phyloP scores from a whole-genome alignment of 1,140 invertebrate species.

The Drosophila persimilis region DNA sequence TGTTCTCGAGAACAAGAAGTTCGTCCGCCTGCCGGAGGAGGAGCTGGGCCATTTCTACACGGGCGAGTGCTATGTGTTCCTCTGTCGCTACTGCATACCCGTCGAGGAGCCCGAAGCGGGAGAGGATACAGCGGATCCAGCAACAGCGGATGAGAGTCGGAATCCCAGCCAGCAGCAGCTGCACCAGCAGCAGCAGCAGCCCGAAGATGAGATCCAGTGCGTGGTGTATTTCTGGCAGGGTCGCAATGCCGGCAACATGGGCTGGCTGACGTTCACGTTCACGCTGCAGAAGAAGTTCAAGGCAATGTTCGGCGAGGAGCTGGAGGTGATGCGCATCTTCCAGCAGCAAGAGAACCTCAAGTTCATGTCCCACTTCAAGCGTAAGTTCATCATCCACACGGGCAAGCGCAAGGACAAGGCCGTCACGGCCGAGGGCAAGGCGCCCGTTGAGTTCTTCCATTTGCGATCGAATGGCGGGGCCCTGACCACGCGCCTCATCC shows the following conservation, averaged over 20 bases:
- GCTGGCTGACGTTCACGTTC: slow-evolving; percentile 99
- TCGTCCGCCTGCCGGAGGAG: slow-evolving; percentile 96
- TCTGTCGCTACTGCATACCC: slow-evolving; percentile 97
- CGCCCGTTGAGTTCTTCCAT: slow-evolving; percentile 96
- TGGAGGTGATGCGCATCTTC: slow-evolving; percentile 98
- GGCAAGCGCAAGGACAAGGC: slow-evolving; percentile 91
- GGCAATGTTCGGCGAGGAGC: slow-evolving; percentile 95
- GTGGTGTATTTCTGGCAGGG: slow-evolving; percentile 99
- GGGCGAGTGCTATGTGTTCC: slow-evolving; percentile 98
- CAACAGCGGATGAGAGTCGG: neutral
- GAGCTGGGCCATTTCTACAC: slow-evolving; percentile 97
- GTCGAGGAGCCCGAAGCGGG: slow-evolving; percentile 81
- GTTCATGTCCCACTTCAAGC: slow-evolving; percentile 98
- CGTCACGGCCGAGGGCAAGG: slow-evolving; percentile 84
- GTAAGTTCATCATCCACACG: slow-evolving; percentile 96
- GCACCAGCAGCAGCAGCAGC: slow-evolving; percentile 77
- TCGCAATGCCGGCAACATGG: slow-evolving; percentile 98
- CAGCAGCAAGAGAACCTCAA: slow-evolving; percentile 99
- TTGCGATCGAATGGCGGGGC: slow-evolving; percentile 97
- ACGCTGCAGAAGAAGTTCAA: slow-evolving; percentile 99
- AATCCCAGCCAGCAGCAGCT: slow-evolving; percentile 8
- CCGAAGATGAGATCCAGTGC: slow-evolving; percentile 96
- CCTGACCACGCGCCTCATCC: slow-evolving; percentile 96
- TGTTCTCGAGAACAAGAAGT: slow-evolving; percentile 98
- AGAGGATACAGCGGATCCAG: slow-evolving; percentile 83